phyloP scores from a whole-genome alignment of 2,113 vertebrate species.

The Machaerirhynchus nigripectus region DNA sequence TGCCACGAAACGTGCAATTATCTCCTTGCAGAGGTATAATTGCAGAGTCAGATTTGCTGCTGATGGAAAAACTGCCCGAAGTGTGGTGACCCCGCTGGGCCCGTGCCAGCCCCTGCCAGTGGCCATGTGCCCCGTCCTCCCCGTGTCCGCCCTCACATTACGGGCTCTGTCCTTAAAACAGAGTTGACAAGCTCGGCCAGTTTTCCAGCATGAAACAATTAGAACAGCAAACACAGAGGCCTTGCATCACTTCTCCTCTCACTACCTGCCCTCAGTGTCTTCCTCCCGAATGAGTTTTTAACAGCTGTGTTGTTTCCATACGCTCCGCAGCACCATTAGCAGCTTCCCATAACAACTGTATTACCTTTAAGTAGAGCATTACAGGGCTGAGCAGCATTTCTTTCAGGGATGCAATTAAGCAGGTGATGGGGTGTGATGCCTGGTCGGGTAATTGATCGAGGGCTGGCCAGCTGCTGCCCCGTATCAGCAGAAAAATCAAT shows the following conservation, averaged over 20 bases:
- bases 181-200: not conserved
- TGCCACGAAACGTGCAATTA: not conserved
- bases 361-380: not conserved
- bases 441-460: not conserved
- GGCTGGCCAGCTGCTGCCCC: not conserved
- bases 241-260: conserved; percentile 2
- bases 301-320: not conserved
- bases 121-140: accelerated
- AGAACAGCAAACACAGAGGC: not conserved
- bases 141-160: accelerated
- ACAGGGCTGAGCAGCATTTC: not conserved
- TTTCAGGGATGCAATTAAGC: not conserved
- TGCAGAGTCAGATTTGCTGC: not conserved
- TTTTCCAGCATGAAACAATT: not conserved
- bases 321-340: not conserved
- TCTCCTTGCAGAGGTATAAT: not conserved
- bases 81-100: not conserved
- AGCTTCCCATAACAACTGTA: not conserved
- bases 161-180: not conserved
- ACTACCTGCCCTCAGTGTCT: not conserved
- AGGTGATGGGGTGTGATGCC: not conserved
- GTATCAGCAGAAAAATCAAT: not conserved
- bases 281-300: conserved; percentile 17
- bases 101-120: not conserved
- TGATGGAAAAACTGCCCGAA: not conserved